Evolutionary conservation across 2,113 vertebrate genomes (phyloP), one percentile per base, ranked within the genome.

Genomic region (Mungos mungo): DNA sequence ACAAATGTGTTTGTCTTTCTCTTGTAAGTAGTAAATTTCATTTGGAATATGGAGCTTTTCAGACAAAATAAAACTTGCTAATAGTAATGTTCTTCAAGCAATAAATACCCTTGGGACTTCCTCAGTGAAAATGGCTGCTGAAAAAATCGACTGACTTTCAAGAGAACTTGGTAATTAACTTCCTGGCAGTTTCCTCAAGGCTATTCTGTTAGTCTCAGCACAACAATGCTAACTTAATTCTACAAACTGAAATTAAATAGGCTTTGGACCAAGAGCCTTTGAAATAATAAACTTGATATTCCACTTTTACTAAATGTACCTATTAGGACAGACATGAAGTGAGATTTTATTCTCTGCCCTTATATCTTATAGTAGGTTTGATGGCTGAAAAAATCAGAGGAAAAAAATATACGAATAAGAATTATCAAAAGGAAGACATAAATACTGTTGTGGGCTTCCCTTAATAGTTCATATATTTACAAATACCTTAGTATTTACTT

Each of bases 161-260:
- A 81, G 71, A 89, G 50, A 94, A 89, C 31, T 93, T 91, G 92
- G 18, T 97, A 93, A 97, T 96, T 97, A 97, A 97, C 85, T 95
- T 96, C 72, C 13, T 71, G 86, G 82, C 89, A 97, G 33, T 92
- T 97, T 96, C 41, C 68, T 92, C 11, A 19, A 92, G 54, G 38
- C 21, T 71, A 79, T 88, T 93, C n/a, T 95, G 85, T 96, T 88
- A 72, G 60, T 83, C 94, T 98, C 77, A 96, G 86, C 79, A 93
- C 66, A 97, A 89, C 18, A 82, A 88, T 21, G 25, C 47, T 86
- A 95, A 95, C 71, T 91, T 96, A 95, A 97, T 96, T 97, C 27
- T 88, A 86, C 27, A 94, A 96, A 95, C 13, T 91, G 72, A 93
- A 95, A 91, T 91, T 97, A 93, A 89, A 83, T 79, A 95, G 66